Conservation (phyloP, 2,888 invertebrate genomes). For the Drosophila nigricruria region DNA sequence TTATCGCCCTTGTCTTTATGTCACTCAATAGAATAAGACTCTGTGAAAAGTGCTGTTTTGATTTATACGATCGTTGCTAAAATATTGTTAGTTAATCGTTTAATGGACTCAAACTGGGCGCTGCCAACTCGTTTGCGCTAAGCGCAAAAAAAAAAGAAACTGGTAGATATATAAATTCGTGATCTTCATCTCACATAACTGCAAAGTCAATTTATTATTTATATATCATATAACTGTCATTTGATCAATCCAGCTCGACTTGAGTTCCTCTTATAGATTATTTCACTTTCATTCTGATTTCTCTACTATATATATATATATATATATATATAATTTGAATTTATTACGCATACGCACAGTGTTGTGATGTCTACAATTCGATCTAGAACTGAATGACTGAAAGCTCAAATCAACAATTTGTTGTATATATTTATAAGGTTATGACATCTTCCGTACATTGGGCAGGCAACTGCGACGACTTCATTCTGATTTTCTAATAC, state of each 20-base stretch:
- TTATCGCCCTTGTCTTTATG: constrained; percentile 26
- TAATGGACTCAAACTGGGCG: constrained; percentile 10
- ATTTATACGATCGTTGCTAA: constrained; percentile 43
- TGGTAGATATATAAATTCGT: not conserved
- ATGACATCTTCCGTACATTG: not conserved
- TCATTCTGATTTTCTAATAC: constrained; percentile 8
- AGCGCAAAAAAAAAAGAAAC: not conserved
- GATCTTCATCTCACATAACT: not conserved
- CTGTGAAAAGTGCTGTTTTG: constrained; percentile 17
- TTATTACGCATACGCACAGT: constrained; percentile 1
- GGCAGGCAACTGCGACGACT: not conserved
- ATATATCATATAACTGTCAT: no score
- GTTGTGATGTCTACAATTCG: not conserved
- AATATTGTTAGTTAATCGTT: constrained; percentile 33
- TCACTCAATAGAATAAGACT: constrained; percentile 15
- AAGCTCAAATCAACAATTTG: not conserved
- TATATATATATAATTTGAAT: not conserved
- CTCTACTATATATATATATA: not conserved
- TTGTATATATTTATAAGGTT: constrained; percentile 1
- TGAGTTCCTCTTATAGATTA: not conserved
- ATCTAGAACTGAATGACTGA: constrained; percentile 1
- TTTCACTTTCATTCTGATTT: not conserved
- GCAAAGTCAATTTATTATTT: not conserved
- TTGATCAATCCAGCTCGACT: not conserved
- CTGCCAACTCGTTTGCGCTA: constrained; percentile 1